Evolutionary conservation across 2,888 invertebrate species (phyloP), one percentile per base, ranked within the genome.

Genomic region (Amiota mariae): DNA sequence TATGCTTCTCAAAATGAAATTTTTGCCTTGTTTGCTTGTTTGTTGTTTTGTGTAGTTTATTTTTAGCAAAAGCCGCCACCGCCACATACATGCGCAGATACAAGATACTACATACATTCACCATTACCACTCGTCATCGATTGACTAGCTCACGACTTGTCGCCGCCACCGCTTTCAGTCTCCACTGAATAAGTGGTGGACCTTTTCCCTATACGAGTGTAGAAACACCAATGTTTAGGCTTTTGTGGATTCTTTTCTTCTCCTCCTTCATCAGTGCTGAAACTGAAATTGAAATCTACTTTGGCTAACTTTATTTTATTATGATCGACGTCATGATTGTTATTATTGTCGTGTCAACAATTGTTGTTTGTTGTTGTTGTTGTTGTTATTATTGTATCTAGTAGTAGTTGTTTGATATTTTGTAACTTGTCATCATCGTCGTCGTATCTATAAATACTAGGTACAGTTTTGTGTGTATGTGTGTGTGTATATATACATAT

Each of bases 11-110:
- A 68, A 68, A 54, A 68, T 36, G 51, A 51, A 68, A 68, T 13
- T 68, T 68, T 68, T 15, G 67, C 51, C 54, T 68, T 68, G 67
- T 54, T 54, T 63, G 24, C 11, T 59, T 59, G 18, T 18, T 20
- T 59, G 18, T 9, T 66, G 66, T 66, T 15, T 18, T 51, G 36
- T 68, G 67, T 68, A 51, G 67, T 68, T 68, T 68, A 68, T 68
- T 68, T 68, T 68, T 68, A 68, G 67, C 67, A 68, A 68, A 36
- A 36, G 36, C 36, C 36, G 36, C 36, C 36, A 6, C 36, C 8
- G 36, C 36, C 36, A 36, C 67, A 54, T 68, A 68, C 51, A 68
- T 54, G 54, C 54, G 51, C 67, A 54, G 18, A 68, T 68, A 68
- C 36, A 36, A 36, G 47, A 51, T 36, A 68, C 36, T 6, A 36